Conservation (phyloP, 2,113 vertebrate species). For the Zosterops pallidus region DNA sequence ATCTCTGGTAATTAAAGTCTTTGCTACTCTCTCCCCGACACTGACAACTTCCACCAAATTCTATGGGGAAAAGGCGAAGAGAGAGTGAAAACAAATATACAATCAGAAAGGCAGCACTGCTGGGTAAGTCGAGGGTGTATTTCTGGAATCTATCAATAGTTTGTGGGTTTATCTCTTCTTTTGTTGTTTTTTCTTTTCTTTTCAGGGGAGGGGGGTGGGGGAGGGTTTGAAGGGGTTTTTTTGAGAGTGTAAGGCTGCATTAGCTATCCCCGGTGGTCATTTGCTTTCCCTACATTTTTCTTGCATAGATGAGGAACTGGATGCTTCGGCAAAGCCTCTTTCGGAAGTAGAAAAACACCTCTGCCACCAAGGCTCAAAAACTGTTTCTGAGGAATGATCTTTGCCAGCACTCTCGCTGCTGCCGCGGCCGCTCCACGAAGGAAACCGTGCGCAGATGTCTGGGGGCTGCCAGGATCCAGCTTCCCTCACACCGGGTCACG, state of each 20-base stretch:
- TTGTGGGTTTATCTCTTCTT: neutral
- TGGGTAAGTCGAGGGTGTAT: constrained; percentile 17
- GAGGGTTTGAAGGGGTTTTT: neutral
- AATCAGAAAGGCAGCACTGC: constrained; percentile 18
- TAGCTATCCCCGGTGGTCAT: neutral
- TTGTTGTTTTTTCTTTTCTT: neutral
- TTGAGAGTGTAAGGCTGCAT: neutral
- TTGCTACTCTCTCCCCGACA: neutral
- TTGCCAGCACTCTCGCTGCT: constrained; percentile 44
- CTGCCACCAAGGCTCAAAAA: constrained; percentile 73
- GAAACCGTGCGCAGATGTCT: neutral
- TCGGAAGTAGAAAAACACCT: constrained; percentile 18
- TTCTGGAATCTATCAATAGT: constrained; percentile 25
- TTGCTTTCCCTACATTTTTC: constrained; percentile 53
- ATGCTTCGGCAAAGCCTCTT: constrained; percentile 47
- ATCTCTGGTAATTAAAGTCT: constrained; percentile 30
- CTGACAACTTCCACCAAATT: neutral
- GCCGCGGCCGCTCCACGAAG: neutral
- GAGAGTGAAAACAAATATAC: neutral
- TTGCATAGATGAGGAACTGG: constrained; percentile 66
- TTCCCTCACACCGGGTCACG: constrained; percentile 73
- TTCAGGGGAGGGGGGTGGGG: too few relatives aligned
- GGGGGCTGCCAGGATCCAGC: constrained; percentile 40
- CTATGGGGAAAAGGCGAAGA: neutral
- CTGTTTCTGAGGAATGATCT: constrained; percentile 52